Conservation (phyloP, 1,140 invertebrate genomes). For the Aphidius ervi region DNA sequence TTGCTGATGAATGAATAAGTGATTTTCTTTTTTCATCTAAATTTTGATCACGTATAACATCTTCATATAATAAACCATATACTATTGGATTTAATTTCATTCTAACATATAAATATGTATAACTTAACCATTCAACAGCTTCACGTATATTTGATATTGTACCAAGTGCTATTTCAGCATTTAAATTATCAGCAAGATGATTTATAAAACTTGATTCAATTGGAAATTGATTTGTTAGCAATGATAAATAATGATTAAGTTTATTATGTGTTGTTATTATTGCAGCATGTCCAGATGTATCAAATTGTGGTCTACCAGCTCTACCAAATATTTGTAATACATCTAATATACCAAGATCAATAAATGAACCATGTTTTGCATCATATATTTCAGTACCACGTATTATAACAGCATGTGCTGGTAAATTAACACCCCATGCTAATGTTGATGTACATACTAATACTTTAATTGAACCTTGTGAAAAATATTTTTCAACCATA, state of each 20-base stretch:
- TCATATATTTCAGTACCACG: constrained; percentile 98
- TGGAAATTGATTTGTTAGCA: constrained; percentile 94
- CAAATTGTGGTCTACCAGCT: constrained; percentile 93
- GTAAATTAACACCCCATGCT: constrained; percentile 99
- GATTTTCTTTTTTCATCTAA: constrained; percentile 70
- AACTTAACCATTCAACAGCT: constrained; percentile 96
- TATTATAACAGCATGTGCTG: constrained; percentile 96
- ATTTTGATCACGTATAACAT: constrained; percentile 71
- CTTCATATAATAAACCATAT: constrained; percentile 77
- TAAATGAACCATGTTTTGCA: constrained; percentile 88
- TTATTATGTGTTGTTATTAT: constrained; percentile 95
- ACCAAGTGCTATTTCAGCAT: constrained; percentile 93
- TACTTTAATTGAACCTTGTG: constrained; percentile 85
- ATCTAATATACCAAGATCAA: constrained; percentile 95
- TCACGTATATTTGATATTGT: constrained; percentile 94
- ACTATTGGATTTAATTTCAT: constrained; percentile 90
- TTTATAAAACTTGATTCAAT: constrained; percentile 97
- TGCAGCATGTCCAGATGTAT: constrained; percentile 86
- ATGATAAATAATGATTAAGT: constrained; percentile 87
- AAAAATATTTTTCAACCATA: constrained; percentile 85
- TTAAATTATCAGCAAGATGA: constrained; percentile 91
- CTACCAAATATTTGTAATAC: constrained; percentile 99
- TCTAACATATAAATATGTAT: constrained; percentile 93
- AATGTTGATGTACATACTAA: constrained; percentile 96
- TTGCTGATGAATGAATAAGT: constrained; percentile 76